phyloP scores from a whole-genome alignment of 2,113 vertebrate species.

The Capricornis sumatraensis region DNA sequence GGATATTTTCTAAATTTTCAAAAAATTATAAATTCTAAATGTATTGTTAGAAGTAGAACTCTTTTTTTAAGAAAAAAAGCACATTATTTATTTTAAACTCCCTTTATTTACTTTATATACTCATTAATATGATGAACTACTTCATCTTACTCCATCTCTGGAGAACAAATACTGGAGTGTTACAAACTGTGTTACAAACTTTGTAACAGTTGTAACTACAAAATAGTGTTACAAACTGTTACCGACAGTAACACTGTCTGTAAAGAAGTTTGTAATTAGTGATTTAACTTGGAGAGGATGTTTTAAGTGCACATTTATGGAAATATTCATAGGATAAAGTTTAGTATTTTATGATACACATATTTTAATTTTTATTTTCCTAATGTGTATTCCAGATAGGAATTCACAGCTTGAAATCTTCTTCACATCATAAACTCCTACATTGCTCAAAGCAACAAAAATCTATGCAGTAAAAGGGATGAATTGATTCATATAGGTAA shows the following conservation, averaged over 20 bases:
- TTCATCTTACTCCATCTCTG: neutral
- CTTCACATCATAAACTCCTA: constrained; percentile 11
- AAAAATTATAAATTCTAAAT: constrained; percentile 35
- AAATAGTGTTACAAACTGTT: constrained; percentile 11
- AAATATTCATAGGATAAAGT: neutral
- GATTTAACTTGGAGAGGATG: constrained; percentile 59
- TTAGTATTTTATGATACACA: neutral
- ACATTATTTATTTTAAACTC: constrained; percentile 54
- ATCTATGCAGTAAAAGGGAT: neutral
- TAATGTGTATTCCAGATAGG: neutral
- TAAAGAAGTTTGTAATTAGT: constrained; percentile 39
- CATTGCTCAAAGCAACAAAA: neutral
- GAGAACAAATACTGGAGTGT: constrained; percentile 19
- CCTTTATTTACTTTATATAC: constrained; percentile 35
- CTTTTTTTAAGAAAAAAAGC: neutral
- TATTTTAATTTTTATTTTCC: constrained; percentile 42
- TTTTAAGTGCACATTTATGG: neutral
- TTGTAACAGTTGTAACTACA: neutral
- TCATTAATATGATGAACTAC: constrained; percentile 39
- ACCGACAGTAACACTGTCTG: constrained; percentile 11
- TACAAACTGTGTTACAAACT: neutral
- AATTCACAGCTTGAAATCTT: constrained; percentile 22
- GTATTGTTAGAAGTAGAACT: constrained; percentile 31
- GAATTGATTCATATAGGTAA: neutral
- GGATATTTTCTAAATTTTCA: neutral